Percentiles rank a stretch among this genome's conserved stretches.
phyloP scores from a whole-genome alignment of 2,888 invertebrate genomes.

The Mamestra brassicae region DNA sequence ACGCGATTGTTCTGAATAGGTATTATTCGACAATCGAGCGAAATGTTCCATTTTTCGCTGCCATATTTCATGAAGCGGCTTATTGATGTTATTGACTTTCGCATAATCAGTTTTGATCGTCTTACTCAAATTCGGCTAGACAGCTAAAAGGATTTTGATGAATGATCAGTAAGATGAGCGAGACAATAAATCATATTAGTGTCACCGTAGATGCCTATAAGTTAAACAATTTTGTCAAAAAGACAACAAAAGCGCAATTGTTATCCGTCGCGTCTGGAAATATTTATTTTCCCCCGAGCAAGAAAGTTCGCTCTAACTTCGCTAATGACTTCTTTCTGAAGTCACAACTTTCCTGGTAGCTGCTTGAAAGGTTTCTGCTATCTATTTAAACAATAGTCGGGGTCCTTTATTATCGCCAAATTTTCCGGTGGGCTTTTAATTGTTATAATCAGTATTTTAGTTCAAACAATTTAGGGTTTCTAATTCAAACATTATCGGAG shows the following conservation, averaged over 20 bases:
- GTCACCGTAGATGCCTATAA: conserved; percentile 67
- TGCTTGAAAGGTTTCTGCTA: conserved; percentile 83
- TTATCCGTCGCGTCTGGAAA: conserved; percentile 83
- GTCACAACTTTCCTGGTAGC: conserved; percentile 81
- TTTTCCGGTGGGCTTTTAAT: conserved; percentile 66
- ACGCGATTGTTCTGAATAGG: conserved; percentile 49
- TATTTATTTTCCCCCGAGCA: conserved; percentile 85
- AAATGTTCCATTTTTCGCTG: conserved; percentile 36
- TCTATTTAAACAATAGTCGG: conserved; percentile 84
- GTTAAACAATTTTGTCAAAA: conserved; percentile 77
- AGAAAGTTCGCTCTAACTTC: conserved; percentile 83
- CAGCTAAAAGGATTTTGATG: conserved; percentile 57
- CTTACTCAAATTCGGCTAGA: conserved; percentile 34
- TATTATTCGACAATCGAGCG: conserved; percentile 47
- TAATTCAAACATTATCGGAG: conserved; percentile 48
- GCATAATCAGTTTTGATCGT: conserved; percentile 40
- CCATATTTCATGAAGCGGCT: conserved; percentile 45
- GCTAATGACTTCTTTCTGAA: conserved; percentile 89
- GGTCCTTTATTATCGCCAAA: conserved; percentile 78
- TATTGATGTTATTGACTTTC: conserved; percentile 55
- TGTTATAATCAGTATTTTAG: conserved; percentile 52
- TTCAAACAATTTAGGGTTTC: conserved; percentile 47
- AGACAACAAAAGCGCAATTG: conserved; percentile 81
- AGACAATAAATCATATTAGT: conserved; percentile 68
- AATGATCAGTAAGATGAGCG: conserved; percentile 49